Evolutionary conservation across 2,113 vertebrate genomes (phyloP), one percentile per base, ranked within the genome.

Genomic region (Calcarius ornatus): DNA sequence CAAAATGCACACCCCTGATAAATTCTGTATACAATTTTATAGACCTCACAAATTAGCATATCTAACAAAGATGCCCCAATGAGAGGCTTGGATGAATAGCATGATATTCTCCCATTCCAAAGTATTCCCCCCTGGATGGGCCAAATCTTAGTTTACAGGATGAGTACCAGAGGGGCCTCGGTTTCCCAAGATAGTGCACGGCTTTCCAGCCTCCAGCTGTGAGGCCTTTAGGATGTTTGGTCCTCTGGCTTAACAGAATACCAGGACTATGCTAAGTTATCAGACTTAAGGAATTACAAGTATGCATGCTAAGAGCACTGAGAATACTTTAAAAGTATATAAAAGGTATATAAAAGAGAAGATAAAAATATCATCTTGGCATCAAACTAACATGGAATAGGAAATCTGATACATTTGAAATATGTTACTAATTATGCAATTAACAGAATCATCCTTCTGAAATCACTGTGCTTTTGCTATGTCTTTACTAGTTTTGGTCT

Each of bases 1-100:
- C 23, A 72, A 43, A 56, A 72, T n/a, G 38, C 23, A 43, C 51
- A 54, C 38, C 13, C 47, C 9, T 7, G 3, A 15, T 8, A 54
- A 16, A 72, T 20, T 10, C 3, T 1, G 1, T 9, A 42, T 12
- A 11, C 17, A n/a, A 27, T 42, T 42, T 42, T n/a, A n/a, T 5
- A 72, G 23, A 43, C 51, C 51, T 42, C 38, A 42, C 13, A 56
- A 56, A 56, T 43, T n/a, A 56, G 16, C 38, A n/a, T 25, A n/a
- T 15, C 30, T 72, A 54, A 20, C 16, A 54, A 33, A 24, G 51
- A 42, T 27, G 30, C 16, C 15, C 37, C 69, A 54, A 40, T 25
- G 22, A 42, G 50, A 54, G 30, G 22, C 37, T 71, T 54, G 50
- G 54, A 54, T 72, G 17, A 33, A 15, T 19, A 19, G 30, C 5